Percentiles rank a stretch among this genome's conserved stretches.
Evolutionary conservation across 2,113 vertebrate species (phyloP).

Genomic region (Petroica traversi): DNA sequence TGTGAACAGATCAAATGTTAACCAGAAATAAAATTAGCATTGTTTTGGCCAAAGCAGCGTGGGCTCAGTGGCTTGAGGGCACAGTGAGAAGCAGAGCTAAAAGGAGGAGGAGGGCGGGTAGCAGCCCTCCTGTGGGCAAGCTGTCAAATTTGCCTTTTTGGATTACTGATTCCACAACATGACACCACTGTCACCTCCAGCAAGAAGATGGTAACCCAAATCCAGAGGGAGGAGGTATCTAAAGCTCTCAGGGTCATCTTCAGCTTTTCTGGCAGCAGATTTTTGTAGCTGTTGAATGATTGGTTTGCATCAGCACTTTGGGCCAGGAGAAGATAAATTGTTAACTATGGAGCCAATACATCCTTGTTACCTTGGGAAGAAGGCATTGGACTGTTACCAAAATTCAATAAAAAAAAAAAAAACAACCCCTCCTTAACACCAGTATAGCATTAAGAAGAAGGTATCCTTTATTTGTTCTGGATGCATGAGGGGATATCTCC

Average conservation of each 20-base stretch:
- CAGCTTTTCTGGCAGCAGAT: neutral
- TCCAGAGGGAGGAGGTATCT: neutral
- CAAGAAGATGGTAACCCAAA: neutral
- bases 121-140: neutral
- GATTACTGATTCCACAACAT: neutral
- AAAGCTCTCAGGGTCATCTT: neutral
- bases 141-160: neutral
- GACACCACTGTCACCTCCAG: neutral
- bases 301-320: neutral
- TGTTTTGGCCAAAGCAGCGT: neutral
- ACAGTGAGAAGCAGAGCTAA: neutral
- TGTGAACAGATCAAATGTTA: neutral
- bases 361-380: neutral
- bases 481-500: neutral
- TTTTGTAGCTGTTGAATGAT: neutral
- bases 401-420: neutral
- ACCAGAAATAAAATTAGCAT: neutral
- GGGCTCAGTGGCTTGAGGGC: neutral
- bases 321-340: neutral
- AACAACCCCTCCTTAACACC: no score
- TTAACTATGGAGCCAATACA: neutral
- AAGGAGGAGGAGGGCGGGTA: neutral
- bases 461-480: neutral
- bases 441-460: neutral
- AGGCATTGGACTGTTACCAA: neutral